phyloP scores from a whole-genome alignment of 2,888 invertebrate species.

The Shargacucullia verbasci region DNA sequence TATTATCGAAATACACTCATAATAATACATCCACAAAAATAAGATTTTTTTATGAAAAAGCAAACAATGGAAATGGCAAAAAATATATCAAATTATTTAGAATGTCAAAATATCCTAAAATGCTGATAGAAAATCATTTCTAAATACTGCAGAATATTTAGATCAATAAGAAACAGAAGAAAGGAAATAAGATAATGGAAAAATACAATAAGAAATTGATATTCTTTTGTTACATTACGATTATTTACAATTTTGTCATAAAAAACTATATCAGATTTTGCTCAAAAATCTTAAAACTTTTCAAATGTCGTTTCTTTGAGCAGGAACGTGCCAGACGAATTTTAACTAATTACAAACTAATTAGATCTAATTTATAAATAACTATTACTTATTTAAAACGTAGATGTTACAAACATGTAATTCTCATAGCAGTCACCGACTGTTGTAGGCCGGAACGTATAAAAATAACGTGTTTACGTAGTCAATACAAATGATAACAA shows the following conservation, averaged over 20 bases:
- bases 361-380: slow-evolving; percentile 58
- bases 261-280: slow-evolving; percentile 41
- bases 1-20: slow-evolving; percentile 30
- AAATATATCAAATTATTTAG: neutral
- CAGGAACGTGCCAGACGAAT: slow-evolving; percentile 44
- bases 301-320: slow-evolving; percentile 49
- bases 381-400: slow-evolving; percentile 55
- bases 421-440: slow-evolving; percentile 33
- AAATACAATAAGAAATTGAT: slow-evolving; percentile 36
- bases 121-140: slow-evolving; percentile 13
- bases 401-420: slow-evolving; percentile 55
- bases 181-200: slow-evolving; percentile 22
- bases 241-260: slow-evolving; percentile 51
- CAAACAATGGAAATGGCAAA: slow-evolving; percentile 6
- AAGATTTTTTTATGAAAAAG: slow-evolving; percentile 6
- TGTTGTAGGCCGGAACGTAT: slow-evolving; percentile 38
- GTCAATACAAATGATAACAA: slow-evolving; percentile 51
- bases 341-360: slow-evolving; percentile 47
- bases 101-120: slow-evolving; percentile 8
- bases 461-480: slow-evolving; percentile 45
- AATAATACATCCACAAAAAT: slow-evolving; percentile 9
- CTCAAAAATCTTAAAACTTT: slow-evolving; percentile 26
- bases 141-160: slow-evolving; percentile 14
- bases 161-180: slow-evolving; percentile 15
- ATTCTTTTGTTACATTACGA: slow-evolving; percentile 27